phyloP scores from a whole-genome alignment of 1,140 invertebrate genomes.

The Zaprionus inermis region DNA sequence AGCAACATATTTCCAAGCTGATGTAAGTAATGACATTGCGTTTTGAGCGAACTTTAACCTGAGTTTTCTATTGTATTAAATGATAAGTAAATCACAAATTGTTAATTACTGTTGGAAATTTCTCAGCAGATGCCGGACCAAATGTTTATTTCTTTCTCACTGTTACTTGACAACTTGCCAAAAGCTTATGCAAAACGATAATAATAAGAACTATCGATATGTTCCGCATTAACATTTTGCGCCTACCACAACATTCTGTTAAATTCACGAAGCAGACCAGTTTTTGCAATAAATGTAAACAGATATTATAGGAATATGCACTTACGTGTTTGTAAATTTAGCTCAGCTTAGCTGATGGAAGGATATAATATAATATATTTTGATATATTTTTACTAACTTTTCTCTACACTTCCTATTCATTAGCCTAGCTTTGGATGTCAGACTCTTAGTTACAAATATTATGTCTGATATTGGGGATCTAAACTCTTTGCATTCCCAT shows the following conservation, averaged over 20 bases:
- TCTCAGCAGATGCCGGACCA: constrained; percentile 25
- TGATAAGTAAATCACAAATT: constrained; percentile 24
- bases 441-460: not conserved
- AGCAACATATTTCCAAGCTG: constrained; percentile 57
- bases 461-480: constrained; percentile 70
- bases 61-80: constrained; percentile 13
- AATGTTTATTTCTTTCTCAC: constrained; percentile 14
- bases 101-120: constrained; percentile 41
- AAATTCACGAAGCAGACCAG: not conserved
- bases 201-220: constrained; percentile 14
- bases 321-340: not conserved
- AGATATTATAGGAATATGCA: not conserved
- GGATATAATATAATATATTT: not conserved
- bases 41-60: not conserved
- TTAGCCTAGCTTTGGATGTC: constrained; percentile 2
- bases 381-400: not conserved
- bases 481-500: constrained; percentile 54
- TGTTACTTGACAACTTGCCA: constrained; percentile 12
- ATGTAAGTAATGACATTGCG: constrained; percentile 56
- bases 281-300: not conserved
- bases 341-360: not conserved
- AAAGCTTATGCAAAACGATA: constrained; percentile 25
- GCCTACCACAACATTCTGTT: not conserved
- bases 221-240: not conserved
- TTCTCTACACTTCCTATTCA: not conserved